Evolutionary conservation across 2,888 invertebrate genomes (phyloP).

Genomic region (Tenodera sinensis): DNA sequence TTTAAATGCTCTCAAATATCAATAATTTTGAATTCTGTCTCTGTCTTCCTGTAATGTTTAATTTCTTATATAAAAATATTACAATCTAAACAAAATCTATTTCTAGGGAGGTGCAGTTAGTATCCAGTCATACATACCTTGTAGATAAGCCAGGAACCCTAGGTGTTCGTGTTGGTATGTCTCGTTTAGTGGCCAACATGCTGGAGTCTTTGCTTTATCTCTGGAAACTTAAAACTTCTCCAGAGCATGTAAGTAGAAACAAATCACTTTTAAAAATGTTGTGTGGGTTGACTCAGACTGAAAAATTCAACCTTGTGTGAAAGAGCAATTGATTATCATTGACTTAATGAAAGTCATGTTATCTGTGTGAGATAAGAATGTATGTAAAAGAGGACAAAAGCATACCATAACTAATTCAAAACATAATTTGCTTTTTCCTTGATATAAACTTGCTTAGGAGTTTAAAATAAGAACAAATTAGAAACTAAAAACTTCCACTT

Average conservation of each 20-base stretch:
- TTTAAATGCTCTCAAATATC: no score
- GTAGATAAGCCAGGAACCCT: constrained; percentile 38
- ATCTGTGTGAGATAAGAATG: no score
- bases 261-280: neutral
- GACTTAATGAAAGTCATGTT: no score
- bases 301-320: no score
- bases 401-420: neutral
- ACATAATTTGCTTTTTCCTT: neutral
- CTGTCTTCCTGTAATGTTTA: no score
- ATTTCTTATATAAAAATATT: no score
- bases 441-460: neutral
- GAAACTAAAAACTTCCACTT: no score
- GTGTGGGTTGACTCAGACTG: no score
- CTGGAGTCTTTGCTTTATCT: constrained; percentile 76
- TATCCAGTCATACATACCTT: constrained; percentile 50
- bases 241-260: constrained; percentile 65
- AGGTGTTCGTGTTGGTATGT: constrained; percentile 60
- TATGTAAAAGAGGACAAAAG: no score
- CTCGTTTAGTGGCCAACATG: constrained; percentile 78
- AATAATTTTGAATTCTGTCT: no score
- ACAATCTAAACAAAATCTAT: neutral
- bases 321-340: no score
- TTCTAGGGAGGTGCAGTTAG: constrained; percentile 51
- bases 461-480: no score
- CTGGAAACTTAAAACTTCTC: constrained; percentile 69